These are phyloP conservation scores for Ellobium chinense DNA, from an alignment of 2,888 invertebrate genomes.

Conservation along the genomic window DNA sequence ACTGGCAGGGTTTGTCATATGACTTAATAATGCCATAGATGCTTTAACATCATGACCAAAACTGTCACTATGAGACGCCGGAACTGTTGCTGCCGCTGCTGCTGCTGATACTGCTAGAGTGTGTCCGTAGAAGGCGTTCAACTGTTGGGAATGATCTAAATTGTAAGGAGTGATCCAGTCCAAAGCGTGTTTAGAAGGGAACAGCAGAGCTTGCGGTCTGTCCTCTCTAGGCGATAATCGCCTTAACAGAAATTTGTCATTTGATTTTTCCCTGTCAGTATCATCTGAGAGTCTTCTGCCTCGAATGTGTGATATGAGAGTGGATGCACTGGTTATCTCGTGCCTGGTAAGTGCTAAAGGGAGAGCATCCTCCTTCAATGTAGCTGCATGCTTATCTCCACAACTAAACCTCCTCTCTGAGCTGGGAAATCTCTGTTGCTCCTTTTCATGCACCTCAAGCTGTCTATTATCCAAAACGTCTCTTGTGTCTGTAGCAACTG, in stretches of 20 bases:
- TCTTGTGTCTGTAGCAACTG: too few species aligned
- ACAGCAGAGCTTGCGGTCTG: neutral
- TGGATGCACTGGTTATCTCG: neutral
- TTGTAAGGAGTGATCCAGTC: neutral
- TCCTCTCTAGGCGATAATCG: neutral
- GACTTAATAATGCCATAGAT: conserved; percentile 14
- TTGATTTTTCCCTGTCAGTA: neutral
- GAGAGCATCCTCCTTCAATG: neutral
- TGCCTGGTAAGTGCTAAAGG: neutral
- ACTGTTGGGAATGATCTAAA: neutral
- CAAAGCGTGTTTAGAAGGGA: neutral
- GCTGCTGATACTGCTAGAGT: neutral
- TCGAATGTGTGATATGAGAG: neutral
- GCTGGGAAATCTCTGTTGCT: too few species aligned
- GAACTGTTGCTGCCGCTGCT: neutral
- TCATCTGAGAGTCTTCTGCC: neutral
- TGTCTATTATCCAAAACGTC: too few species aligned
- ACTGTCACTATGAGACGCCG: neutral
- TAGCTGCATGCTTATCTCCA: neutral
- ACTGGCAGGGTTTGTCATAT: conserved; percentile 1
- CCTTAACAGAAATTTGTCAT: neutral
- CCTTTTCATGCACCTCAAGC: too few species aligned
- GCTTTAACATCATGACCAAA: conserved; percentile 10
- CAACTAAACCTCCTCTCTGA: neutral
- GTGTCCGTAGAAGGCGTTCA: conserved; percentile 1